Base-by-base conservation (phyloP, 1,140 invertebrate species). In the Oedothorax gibbosus region DNA sequence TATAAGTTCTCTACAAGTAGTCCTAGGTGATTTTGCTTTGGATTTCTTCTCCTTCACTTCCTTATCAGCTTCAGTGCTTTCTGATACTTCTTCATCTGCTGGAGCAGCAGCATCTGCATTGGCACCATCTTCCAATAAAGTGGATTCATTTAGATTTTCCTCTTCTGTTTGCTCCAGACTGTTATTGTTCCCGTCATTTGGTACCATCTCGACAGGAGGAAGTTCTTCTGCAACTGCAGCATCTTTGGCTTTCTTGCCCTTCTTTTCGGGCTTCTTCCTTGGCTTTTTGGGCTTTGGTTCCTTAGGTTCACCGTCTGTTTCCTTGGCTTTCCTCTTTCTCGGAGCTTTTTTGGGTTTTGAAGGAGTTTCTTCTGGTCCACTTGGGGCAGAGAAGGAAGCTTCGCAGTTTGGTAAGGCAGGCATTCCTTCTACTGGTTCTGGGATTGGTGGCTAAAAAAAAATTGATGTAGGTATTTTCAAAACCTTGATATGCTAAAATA, bases 241-340 rank as follows among this genome's bases (percentile, higher is more conserved):
- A 35, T 35, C 35, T 79, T 87, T 87, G 50, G 69, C 18, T 68
- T 87, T 66, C 66, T 87, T 87, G 35, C 86, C 77, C 50, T 85
- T 66, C 21, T 86, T 87, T 10, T 77, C 71, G 6, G 86, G 89
- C 85, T 89, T 88, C 86, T 90, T 90, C 78, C 88, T 89, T n/a
- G 86, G 86, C 66, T 89, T 89, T 85, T 88, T 90, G 18, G 83
- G 85, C 73, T 89, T 90, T 6, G 88, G 87, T 87, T 88, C 87
- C 80, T 88, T 87, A 69, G 89, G 84, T 75, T 86, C 68, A 84
- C 86, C 81, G 73, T 75, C 82, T 15, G 65, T 85, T 69, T 85
- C 83, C 71, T 85, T 79, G 2, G 54, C 51, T 84, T 86, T 85
- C 56, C 83, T 73, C 69, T 84, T 87, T 62, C 81, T 65, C n/a